Evolutionary conservation across 2,888 invertebrate species (phyloP), one percentile per base, ranked within the genome.

Genomic region (Heteromyza rotundicornis): DNA sequence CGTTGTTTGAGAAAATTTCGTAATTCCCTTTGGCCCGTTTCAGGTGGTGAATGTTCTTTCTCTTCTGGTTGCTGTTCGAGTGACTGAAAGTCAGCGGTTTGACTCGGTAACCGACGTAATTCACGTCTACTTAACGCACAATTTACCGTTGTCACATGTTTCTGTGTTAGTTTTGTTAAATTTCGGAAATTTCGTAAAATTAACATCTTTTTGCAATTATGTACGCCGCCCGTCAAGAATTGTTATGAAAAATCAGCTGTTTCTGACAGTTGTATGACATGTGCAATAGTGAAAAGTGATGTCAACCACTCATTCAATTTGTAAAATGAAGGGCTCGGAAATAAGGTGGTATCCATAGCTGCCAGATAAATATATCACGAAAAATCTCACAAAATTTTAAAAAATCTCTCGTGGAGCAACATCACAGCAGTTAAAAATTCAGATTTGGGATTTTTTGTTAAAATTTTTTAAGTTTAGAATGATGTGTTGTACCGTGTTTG

Each of bases 111-210:
- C 20, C 59, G 55, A 12, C 65, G 58, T 17, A 70, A 35, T 23
- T 59, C 52, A 1, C 69, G 64, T 24, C 54, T 20, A 17, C 17
- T 8, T 7, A 22, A n/a, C 1, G 44, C 10, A 22, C 23, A 24
- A 17, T 36, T 58, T 40, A 22, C n/a, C 10, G 47, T 10, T 22
- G 23, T 40, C 2, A 16, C 19, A 47, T 55, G 14, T 22, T 54
- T 59, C 52, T 55, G 62, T 2, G 55, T 14, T 23, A 66, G 19
- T 63, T 62, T 60, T 40, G 52, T 62, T 62, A 68, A 57, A 60
- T 60, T 64, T 58, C 54, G 27, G 16, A 69, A 35, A 60, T 60
- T 64, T 57, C 60, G 50, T 20, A 64, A 53, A 14, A 59, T 22
- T 24, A 65, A 32, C 66, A 68, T 68, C n/a, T 40, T 40, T 8